Conservation (phyloP, 2,113 vertebrate species). For the Euleptes europaea region DNA sequence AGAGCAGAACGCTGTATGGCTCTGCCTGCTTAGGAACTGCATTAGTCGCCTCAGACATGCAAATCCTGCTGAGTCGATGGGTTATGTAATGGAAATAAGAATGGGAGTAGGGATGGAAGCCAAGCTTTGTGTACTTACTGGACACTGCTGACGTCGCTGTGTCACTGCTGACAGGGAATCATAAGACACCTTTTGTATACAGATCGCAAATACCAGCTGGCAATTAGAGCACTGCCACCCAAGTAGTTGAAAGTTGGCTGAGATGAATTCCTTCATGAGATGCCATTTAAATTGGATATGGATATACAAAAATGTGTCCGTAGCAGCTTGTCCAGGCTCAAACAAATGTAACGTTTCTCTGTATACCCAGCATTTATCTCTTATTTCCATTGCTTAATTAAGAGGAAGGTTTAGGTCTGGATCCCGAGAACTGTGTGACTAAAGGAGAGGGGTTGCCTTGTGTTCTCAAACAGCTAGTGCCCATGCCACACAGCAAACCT, state of each 20-base stretch:
- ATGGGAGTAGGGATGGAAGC: constrained; percentile 40
- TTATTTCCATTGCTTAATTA: background rate
- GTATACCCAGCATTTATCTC: background rate
- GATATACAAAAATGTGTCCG: background rate
- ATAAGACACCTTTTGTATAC: constrained; percentile 39
- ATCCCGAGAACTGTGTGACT: background rate
- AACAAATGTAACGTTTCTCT: background rate
- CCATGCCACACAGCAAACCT: background rate
- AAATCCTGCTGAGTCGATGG: constrained; percentile 31
- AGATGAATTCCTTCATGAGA: background rate
- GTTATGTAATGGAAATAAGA: constrained; percentile 42
- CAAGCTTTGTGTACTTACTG: constrained; percentile 40
- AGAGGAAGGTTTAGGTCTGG: background rate
- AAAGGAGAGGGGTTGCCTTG: background rate
- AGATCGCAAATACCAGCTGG: constrained; percentile 14
- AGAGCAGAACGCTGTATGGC: constrained; percentile 38
- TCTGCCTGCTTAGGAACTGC: constrained; percentile 42
- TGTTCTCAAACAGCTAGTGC: background rate
- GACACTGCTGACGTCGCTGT: constrained; percentile 40
- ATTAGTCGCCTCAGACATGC: constrained; percentile 52
- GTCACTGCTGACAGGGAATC: constrained; percentile 12
- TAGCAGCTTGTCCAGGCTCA: background rate
- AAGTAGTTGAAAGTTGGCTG: constrained; percentile 20
- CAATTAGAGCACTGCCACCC: constrained; percentile 31
- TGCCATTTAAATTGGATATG: background rate